Percentiles rank a stretch among this genome's conserved stretches.
Conservation (phyloP, 2,113 vertebrate genomes). For the Sphyrna mokarran region DNA sequence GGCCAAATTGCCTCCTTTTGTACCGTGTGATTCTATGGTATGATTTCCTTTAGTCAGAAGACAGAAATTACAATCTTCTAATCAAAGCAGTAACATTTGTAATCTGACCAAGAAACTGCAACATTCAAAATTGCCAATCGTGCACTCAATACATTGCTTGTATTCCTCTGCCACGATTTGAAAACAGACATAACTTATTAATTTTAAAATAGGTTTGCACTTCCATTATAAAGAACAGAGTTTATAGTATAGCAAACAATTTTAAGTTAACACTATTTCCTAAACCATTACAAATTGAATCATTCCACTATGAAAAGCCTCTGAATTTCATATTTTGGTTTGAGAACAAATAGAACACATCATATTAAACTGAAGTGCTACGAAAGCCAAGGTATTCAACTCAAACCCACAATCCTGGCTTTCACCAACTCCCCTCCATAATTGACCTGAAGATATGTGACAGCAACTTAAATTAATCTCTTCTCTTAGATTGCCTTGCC, state of each 20-base stretch:
- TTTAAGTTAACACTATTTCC: not conserved
- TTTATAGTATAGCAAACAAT: not conserved
- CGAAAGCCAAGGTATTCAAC: not conserved
- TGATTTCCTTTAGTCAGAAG: not conserved
- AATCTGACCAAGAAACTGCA: not conserved
- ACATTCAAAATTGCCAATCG: not conserved
- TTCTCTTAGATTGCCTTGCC: not conserved
- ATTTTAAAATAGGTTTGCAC: constrained; percentile 1
- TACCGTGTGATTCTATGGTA: not conserved
- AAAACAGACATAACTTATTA: not conserved
- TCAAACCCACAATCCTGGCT: not conserved
- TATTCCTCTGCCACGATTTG: not conserved
- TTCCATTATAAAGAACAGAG: not conserved
- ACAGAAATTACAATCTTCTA: not conserved
- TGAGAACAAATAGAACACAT: not conserved
- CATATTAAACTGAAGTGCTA: not conserved
- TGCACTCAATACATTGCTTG: not conserved
- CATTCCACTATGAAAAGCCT: not conserved
- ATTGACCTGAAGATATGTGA: not conserved
- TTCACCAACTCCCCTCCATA: not conserved
- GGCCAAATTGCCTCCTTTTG: too few species aligned
- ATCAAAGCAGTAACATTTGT: not conserved
- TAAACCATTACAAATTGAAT: not conserved
- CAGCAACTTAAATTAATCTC: not conserved
- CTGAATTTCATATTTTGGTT: not conserved